These are phyloP conservation scores for Sarcophaga peregrina DNA, from an alignment of 1,140 invertebrate species.

Conservation along the genomic window DNA sequence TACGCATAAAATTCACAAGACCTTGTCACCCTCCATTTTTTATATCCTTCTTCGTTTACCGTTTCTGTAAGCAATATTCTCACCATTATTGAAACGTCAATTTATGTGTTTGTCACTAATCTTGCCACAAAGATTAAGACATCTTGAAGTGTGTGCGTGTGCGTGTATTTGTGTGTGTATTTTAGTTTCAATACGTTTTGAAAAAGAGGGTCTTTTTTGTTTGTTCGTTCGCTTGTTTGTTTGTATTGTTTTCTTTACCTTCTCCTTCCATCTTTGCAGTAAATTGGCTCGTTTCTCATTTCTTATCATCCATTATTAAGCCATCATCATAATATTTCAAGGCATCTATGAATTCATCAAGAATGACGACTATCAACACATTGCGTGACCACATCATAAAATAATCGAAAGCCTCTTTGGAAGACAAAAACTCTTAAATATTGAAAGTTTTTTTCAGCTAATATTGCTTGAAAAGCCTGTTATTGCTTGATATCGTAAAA, in stretches of 20 bases:
- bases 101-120: too few species aligned
- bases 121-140: neutral
- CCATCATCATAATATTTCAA: constrained; percentile 7
- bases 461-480: too few species aligned
- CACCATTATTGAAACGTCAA: too few species aligned
- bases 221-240: neutral
- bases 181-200: neutral
- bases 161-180: neutral
- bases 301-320: constrained; percentile 5
- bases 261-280: neutral
- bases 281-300: neutral
- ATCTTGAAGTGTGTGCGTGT: neutral
- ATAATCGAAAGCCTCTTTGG: neutral
- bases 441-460: too few species aligned
- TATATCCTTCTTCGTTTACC: too few species aligned
- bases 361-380: constrained; percentile 21
- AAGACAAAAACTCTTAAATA: too few species aligned
- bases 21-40: too few species aligned
- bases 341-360: constrained; percentile 13
- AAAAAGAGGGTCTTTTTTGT: neutral
- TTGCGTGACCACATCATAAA: constrained; percentile 26
- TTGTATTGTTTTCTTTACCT: neutral
- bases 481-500: too few species aligned
- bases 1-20: too few species aligned
- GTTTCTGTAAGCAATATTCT: too few species aligned